Base-by-base conservation (phyloP, 2,888 invertebrate species). In the Villa cingulata region DNA sequence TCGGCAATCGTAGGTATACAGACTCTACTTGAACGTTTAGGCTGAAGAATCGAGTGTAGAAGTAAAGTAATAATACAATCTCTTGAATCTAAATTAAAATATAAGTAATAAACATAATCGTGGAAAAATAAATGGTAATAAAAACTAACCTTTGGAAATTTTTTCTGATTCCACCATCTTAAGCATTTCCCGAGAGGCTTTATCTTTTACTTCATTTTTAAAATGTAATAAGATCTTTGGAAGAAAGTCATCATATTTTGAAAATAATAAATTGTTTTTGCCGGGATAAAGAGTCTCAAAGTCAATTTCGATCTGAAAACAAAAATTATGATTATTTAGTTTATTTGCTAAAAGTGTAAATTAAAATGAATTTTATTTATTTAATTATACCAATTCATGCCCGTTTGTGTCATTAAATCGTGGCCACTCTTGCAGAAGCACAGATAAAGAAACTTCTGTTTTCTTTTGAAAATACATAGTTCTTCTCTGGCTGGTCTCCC, bases 181-280 rank as follows among this genome's bases (percentile, higher is more conserved):
- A 36, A 44, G 15, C 39, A 44, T 43, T 17, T 18, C 44, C 27
- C 41, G 40, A 1, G 42, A 43, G 7, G 39, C 10, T 14, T 29
- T 45, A 15, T 45, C 49, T 37, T 43, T 46, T 2, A 49, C 36
- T 39, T 46, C 47, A 4, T 19, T 23, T 41, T 46, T 39, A 16
- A 37, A 45, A n/a, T 27, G 15, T 34, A 27, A 7, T 34, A 43
- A 14, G 32, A 29, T 17, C 16, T n/a, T 36, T n/a, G 36, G 19
- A 5, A 19, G 23, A n/a, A 40, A 19, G 1, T 40, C 20, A 3
- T 15, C 15, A 40, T 40, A 40, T 20, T 20, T 20, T 40, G 20
- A 7, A n/a, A 40, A 20, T 5, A 40, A 40, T 9, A 37, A 17
- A 38, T 45, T 45, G 17, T 45, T 29, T 45, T 38, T 45, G 4